A percentile compares a stretch with the other conserved stretches of the same genome.
Conservation (phyloP, 2,888 invertebrate species). For the Lithophane semibrunnea region DNA sequence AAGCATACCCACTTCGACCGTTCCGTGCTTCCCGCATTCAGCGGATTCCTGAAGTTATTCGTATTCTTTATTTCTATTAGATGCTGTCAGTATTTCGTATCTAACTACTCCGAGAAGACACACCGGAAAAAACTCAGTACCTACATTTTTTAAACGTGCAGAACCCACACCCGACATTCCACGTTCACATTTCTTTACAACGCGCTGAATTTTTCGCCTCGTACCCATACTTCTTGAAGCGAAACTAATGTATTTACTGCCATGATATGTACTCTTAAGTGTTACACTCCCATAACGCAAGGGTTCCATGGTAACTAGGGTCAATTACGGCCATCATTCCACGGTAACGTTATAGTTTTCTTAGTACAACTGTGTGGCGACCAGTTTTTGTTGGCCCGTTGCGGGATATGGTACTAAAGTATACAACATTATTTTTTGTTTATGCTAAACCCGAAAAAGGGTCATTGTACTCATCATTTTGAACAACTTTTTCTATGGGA, state of each 20-base stretch:
- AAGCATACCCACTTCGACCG: background rate
- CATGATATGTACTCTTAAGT: conserved; percentile 42
- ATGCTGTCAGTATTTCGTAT: background rate
- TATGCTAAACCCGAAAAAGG: too few relatives aligned
- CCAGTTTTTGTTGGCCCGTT: background rate
- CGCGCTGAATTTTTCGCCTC: conserved; percentile 44
- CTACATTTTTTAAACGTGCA: background rate
- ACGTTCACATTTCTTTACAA: conserved; percentile 21
- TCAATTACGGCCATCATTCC: conserved; percentile 37
- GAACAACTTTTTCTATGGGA: too few relatives aligned
- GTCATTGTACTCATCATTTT: too few relatives aligned
- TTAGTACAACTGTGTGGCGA: background rate
- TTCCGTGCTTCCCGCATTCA: too few relatives aligned
- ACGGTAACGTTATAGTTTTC: conserved; percentile 36
- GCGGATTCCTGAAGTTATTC: background rate
- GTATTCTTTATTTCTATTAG: background rate
- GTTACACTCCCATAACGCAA: conserved; percentile 23
- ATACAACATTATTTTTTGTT: too few relatives aligned
- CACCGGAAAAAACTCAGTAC: background rate
- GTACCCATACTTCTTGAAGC: conserved; percentile 28
- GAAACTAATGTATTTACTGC: conserved; percentile 61
- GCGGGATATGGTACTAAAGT: too few relatives aligned
- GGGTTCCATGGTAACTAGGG: conserved; percentile 2
- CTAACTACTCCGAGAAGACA: background rate
- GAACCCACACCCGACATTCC: conserved; percentile 31